A percentile compares a stretch with the other conserved stretches of the same genome.
These are phyloP conservation scores for Aphidius gifuensis DNA, from an alignment of 1,140 invertebrate genomes.

Conservation along the genomic window DNA sequence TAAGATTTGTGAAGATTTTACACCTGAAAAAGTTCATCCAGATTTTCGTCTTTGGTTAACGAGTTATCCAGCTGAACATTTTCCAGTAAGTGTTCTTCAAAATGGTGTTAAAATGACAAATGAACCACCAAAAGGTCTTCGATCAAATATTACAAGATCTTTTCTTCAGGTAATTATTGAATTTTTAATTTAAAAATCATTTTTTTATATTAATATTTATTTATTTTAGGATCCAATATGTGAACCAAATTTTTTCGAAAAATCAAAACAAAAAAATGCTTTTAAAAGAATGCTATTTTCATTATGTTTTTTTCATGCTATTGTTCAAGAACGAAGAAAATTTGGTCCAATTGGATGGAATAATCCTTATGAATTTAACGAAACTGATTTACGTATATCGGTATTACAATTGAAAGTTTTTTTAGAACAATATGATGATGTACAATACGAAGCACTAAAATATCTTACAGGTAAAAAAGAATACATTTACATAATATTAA, in stretches of 20 bases:
- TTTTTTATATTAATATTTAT: slow-evolving; percentile 12
- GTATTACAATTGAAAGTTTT: slow-evolving; percentile 86
- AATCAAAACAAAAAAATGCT: slow-evolving; percentile 67
- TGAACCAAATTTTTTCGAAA: slow-evolving; percentile 84
- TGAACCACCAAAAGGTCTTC: slow-evolving; percentile 82
- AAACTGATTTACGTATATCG: slow-evolving; percentile 88
- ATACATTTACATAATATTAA: too few species aligned
- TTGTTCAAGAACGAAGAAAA: slow-evolving; percentile 86
- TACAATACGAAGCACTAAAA: slow-evolving; percentile 84
- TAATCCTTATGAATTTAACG: slow-evolving; percentile 93
- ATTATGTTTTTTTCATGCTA: slow-evolving; percentile 91
- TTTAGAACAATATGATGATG: slow-evolving; percentile 81
- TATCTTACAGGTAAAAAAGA: slow-evolving; percentile 75
- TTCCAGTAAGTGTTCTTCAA: slow-evolving; percentile 89
- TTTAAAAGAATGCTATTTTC: slow-evolving; percentile 87
- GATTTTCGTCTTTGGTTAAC: slow-evolving; percentile 92
- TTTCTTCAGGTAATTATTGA: slow-evolving; percentile 61
- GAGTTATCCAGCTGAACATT: slow-evolving; percentile 83
- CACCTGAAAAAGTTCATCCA: slow-evolving; percentile 73
- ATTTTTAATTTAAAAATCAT: slow-evolving; percentile 24
- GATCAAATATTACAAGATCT: slow-evolving; percentile 71
- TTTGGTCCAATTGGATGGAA: slow-evolving; percentile 95
- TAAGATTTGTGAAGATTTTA: slow-evolving; percentile 76
- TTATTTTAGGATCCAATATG: slow-evolving; percentile 72
- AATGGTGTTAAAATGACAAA: slow-evolving; percentile 96